Base-by-base conservation (phyloP, 2,888 invertebrate genomes). In the Oxycera nigricornis region DNA sequence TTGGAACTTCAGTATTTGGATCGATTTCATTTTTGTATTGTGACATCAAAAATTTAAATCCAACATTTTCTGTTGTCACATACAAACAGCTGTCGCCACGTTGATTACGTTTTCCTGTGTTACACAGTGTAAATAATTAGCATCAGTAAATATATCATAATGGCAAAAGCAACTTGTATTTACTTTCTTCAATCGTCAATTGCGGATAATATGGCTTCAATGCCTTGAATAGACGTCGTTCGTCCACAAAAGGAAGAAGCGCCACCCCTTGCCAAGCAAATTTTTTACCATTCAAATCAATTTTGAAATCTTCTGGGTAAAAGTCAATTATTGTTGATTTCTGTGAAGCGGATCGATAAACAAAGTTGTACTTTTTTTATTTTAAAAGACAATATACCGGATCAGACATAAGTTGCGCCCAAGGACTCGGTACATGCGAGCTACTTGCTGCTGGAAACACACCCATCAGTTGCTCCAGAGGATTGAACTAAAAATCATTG, bases 231-330 rank as follows among this genome's bases (percentile, higher is more conserved):
- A 98, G 88, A 75, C 99, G 86, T 74, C 88, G 88, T 86, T 99
- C 98, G 79, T 99, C 98, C 0, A 99, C 98, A 86, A 99, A 99
- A 4, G 99, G 99, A 77, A 99, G 86, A 50, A 99, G 86, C 0
- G 98, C 99, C 1, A 99, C 99, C 57, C 99, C 98, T 87, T 98
- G 98, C 99, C 99, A 99, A 65, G 98, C 98, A 87, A 94, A 98
- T 86, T 97, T 98, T 87, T 99, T 99, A 35, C 99, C 99, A 86
- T 99, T 99, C 78, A 99, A 87, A 86, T 99, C 98, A 76, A 98
- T 97, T 86, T 94, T 94, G 86, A 99, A 99, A 85, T 99, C 96
- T 82, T 90, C 92, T 0, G 99, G 99, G 87, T 99, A 99, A 87
- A 99, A 98, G 86, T 99, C 99, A 80, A 99, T 97, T 75, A 99